These are phyloP conservation scores for Atrichornis clamosus DNA, from an alignment of 2,113 vertebrate species.

Conservation along the genomic window DNA sequence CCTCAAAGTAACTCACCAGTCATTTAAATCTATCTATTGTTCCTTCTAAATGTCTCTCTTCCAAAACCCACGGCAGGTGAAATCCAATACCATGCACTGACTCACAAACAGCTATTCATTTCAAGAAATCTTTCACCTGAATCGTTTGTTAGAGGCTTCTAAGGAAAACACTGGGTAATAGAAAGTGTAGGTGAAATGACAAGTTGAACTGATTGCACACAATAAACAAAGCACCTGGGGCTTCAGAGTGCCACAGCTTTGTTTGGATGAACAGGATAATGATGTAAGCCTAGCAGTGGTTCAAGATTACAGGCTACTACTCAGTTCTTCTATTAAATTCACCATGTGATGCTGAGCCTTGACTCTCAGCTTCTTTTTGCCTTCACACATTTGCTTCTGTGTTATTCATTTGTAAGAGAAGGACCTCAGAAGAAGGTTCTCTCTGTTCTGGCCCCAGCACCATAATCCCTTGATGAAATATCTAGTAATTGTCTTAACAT, in stretches of 20 bases:
- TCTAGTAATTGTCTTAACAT: background rate
- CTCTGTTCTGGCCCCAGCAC: background rate
- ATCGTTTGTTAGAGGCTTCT: background rate
- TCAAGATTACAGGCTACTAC: background rate
- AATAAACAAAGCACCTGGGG: background rate
- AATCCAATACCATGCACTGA: background rate
- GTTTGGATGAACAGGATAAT: background rate
- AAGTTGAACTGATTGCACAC: background rate
- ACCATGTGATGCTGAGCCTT: background rate
- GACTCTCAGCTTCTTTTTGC: background rate
- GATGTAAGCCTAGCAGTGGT: background rate
- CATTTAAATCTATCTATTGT: background rate
- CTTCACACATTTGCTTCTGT: background rate
- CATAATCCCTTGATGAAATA: background rate
- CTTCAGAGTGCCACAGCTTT: background rate
- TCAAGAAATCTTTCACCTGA: background rate
- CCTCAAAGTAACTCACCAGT: background rate
- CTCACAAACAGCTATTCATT: conserved; percentile 2
- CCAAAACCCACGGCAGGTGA: background rate
- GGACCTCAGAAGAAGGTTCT: background rate
- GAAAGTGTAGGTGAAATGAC: conserved; percentile 10
- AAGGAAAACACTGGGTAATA: background rate
- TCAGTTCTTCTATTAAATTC: background rate
- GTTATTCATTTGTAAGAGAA: background rate
- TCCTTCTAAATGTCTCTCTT: background rate